Percentiles rank a stretch among this genome's conserved stretches.
Conservation (phyloP, 2,888 invertebrate species). For the Watsonalla binaria region DNA sequence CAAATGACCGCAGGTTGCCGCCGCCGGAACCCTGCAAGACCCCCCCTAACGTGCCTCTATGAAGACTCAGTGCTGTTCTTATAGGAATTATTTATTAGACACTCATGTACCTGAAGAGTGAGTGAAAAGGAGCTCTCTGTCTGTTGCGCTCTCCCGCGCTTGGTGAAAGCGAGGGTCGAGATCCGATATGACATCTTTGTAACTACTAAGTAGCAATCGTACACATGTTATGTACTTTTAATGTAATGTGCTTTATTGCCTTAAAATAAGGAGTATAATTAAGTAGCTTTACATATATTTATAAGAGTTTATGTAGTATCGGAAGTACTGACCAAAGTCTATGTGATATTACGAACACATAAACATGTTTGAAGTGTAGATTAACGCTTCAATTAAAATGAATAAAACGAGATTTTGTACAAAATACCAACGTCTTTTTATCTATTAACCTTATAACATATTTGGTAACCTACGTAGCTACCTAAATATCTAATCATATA, state of each 20-base stretch:
- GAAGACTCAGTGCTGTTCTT: constrained; percentile 29
- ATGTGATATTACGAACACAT: not conserved
- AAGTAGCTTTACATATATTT: constrained; percentile 16
- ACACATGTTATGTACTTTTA: constrained; percentile 40
- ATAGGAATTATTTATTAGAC: constrained; percentile 61
- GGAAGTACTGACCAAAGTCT: not conserved
- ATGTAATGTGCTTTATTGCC: constrained; percentile 40
- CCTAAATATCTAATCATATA: not conserved
- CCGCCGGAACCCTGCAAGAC: constrained; percentile 78
- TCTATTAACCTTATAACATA: not conserved
- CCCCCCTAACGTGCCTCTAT: constrained; percentile 70
- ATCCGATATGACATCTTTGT: constrained; percentile 61
- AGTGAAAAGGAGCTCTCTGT: constrained; percentile 57
- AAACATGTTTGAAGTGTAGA: not conserved
- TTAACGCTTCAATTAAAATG: not conserved
- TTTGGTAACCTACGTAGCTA: not conserved
- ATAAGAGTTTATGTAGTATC: constrained; percentile 4
- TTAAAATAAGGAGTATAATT: constrained; percentile 32
- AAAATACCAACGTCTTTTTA: not conserved
- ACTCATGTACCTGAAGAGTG: constrained; percentile 75
- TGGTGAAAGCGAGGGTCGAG: constrained; percentile 38
- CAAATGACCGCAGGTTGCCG: constrained; percentile 69
- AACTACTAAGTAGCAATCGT: constrained; percentile 74
- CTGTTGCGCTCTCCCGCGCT: constrained; percentile 38
- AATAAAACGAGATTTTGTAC: not conserved